Conservation (phyloP, 2,797 vertebrate species). For the Euphonia xanthogaster region DNA sequence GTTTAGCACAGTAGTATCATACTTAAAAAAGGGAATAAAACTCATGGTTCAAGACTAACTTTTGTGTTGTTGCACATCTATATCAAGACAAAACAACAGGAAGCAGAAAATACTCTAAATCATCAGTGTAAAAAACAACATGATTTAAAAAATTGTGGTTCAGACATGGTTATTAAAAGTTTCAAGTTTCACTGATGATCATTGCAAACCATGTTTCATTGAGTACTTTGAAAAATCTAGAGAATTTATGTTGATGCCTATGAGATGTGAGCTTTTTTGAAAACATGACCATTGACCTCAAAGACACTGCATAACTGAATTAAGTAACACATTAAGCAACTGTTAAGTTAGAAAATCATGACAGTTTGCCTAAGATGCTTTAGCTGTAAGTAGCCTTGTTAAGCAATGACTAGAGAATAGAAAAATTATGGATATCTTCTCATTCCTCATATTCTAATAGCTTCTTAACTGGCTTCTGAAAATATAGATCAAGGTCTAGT, state of each 20-base stretch:
- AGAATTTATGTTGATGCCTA: background rate
- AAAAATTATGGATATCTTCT: background rate
- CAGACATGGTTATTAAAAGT: background rate
- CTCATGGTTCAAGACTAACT: background rate
- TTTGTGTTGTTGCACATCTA: background rate
- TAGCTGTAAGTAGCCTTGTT: background rate
- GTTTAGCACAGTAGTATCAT: background rate
- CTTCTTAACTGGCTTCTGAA: background rate
- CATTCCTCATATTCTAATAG: background rate
- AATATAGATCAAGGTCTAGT: background rate
- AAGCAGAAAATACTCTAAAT: background rate
- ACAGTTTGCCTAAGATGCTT: background rate
- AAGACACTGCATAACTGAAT: background rate
- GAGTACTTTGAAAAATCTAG: background rate
- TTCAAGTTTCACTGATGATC: background rate
- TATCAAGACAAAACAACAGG: background rate
- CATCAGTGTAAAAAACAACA: background rate
- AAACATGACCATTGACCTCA: background rate
- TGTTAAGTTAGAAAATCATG: background rate
- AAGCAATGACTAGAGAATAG: background rate
- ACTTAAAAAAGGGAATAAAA: background rate
- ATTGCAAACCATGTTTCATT: background rate
- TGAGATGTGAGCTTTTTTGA: background rate
- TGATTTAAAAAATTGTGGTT: background rate
- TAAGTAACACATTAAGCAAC: background rate